A percentile compares a stretch with the other conserved stretches of the same genome.
Conservation (phyloP, 1,140 invertebrate species). For the Camponotus pennsylvanicus region DNA sequence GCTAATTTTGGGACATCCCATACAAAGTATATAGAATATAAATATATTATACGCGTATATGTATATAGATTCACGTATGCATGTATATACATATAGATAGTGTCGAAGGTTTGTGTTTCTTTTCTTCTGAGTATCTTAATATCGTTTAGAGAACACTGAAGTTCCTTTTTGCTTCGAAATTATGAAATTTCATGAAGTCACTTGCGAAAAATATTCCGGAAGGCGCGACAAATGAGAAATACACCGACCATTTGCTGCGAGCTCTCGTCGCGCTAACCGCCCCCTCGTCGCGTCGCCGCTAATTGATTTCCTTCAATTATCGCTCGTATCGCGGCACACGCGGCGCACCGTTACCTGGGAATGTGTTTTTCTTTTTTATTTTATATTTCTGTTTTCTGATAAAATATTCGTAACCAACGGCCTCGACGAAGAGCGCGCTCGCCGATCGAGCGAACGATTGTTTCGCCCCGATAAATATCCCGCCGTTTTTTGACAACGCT, state of each 20-base stretch:
- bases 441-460: conserved; percentile 43
- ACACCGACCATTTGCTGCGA: conserved; percentile 75
- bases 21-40: conserved; percentile 72
- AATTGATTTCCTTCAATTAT: conserved; percentile 68
- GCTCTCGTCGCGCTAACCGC: conserved; percentile 74
- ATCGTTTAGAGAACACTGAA: conserved; percentile 43
- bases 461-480: conserved; percentile 41
- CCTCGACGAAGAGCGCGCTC: conserved; percentile 71
- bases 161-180: conserved; percentile 71
- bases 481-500: conserved; percentile 38
- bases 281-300: conserved; percentile 50
- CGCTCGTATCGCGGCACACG: conserved; percentile 42
- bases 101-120: conserved; percentile 45
- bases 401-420: conserved; percentile 63
- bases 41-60: conserved; percentile 75
- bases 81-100: conserved; percentile 78
- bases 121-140: conserved; percentile 49
- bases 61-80: conserved; percentile 73
- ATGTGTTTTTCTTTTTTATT: conserved; percentile 68
- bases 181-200: conserved; percentile 91
- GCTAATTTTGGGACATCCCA: conserved; percentile 68
- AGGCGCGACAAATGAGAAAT: conserved; percentile 77
- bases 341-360: conserved; percentile 78
- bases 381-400: conserved; percentile 36
- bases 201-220: conserved; percentile 82